Conservation (phyloP, 1,140 invertebrate species). For the Bombus waltoni region DNA sequence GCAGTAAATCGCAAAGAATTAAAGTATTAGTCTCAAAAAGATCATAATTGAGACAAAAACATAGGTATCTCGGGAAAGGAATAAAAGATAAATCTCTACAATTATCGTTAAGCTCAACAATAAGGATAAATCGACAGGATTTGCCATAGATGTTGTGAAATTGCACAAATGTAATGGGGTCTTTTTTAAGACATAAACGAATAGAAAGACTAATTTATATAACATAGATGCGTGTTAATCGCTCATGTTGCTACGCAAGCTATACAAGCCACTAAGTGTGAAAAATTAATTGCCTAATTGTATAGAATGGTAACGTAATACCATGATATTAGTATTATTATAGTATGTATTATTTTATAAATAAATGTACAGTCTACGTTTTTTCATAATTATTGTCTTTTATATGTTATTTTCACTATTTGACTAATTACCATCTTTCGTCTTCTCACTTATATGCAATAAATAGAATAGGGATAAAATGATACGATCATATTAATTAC, state of each 20-base stretch:
- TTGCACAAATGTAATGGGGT: conserved; percentile 46
- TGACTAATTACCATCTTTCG: background rate
- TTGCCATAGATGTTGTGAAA: conserved; percentile 73
- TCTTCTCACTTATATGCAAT: background rate
- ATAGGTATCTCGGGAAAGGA: background rate
- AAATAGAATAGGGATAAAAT: background rate
- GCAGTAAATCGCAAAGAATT: conserved; percentile 6
- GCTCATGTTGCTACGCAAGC: background rate
- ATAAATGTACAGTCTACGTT: conserved; percentile 79
- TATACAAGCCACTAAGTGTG: background rate
- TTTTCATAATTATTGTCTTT: conserved; percentile 44
- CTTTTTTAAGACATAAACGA: conserved; percentile 2
- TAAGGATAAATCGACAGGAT: conserved; percentile 40
- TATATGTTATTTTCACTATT: background rate
- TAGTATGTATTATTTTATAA: conserved; percentile 78
- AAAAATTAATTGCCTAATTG: conserved; percentile 46
- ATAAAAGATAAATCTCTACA: background rate
- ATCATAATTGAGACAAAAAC: background rate
- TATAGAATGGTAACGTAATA: conserved; percentile 55
- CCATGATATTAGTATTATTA: conserved; percentile 45
- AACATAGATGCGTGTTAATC: conserved; percentile 53
- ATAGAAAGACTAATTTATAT: conserved; percentile 68
- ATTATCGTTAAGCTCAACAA: background rate
- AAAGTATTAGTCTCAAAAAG: background rate
- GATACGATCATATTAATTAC: conserved; percentile 12